A percentile compares a stretch with the other conserved stretches of the same genome.
phyloP scores from a whole-genome alignment of 2,797 vertebrate genomes.

The Propithecus perrieri region DNA sequence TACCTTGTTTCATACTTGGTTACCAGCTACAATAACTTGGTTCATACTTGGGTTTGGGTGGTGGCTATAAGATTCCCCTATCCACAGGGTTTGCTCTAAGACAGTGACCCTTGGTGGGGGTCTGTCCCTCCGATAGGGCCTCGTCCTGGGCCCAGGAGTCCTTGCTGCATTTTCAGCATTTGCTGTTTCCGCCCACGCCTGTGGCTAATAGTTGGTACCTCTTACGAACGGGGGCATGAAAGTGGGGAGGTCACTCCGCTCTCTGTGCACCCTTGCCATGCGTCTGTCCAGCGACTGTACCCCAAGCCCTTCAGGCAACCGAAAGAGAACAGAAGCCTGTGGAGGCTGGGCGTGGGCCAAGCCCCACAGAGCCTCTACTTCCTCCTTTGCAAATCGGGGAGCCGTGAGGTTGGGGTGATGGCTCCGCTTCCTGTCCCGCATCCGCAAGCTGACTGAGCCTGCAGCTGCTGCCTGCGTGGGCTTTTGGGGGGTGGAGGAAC shows the following conservation, averaged over 20 bases:
- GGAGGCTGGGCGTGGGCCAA: not conserved
- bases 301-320: not conserved
- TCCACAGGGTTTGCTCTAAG: not conserved
- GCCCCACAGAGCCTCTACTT: not conserved
- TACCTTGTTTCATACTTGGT: not conserved
- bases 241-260: not conserved
- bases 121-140: not conserved
- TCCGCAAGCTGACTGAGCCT: not conserved
- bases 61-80: not conserved
- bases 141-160: not conserved
- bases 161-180: not conserved
- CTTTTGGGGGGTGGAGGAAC: not conserved
- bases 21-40: not conserved
- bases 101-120: not conserved
- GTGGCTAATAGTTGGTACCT: not conserved
- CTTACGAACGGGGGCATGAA: not conserved
- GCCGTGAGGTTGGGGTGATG: not conserved
- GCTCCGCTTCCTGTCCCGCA: not conserved
- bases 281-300: not conserved
- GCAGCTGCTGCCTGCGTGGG: not conserved
- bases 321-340: not conserved
- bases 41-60: not conserved
- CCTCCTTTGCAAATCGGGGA: not conserved
- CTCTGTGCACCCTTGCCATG: not conserved
- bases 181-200: not conserved